Percentiles rank a stretch among this genome's conserved stretches.
phyloP scores from a whole-genome alignment of 2,113 vertebrate species.

The Australoheros scitulus region DNA sequence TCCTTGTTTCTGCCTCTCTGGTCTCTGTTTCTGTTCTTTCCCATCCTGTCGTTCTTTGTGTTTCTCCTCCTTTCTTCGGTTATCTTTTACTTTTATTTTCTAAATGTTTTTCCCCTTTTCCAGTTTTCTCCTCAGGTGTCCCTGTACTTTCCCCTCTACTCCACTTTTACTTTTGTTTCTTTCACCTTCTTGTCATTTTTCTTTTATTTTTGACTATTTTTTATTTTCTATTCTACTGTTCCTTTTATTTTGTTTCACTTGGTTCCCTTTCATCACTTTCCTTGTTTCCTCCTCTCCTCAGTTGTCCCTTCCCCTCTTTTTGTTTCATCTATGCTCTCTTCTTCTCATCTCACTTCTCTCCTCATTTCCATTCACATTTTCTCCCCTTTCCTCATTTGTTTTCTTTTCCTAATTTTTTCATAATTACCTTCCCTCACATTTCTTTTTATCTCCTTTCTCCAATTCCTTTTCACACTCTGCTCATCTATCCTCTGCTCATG shows the following conservation, averaged over 20 bases:
- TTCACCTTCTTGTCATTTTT: not conserved
- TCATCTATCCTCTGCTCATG: not conserved
- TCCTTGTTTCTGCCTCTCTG: not conserved
- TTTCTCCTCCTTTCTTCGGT: not conserved
- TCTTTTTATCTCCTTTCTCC: not conserved
- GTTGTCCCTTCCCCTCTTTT: not conserved
- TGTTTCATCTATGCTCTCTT: too few species aligned
- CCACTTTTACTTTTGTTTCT: not conserved
- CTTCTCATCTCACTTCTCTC: too few species aligned
- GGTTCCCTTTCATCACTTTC: not conserved
- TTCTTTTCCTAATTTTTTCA: not conserved
- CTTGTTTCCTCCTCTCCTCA: not conserved
- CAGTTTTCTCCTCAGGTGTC: not conserved
- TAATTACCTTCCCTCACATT: too few species aligned
- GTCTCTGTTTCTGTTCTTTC: too few species aligned
- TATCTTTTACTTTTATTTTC: not conserved
- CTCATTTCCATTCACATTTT: not conserved
- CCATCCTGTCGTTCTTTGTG: not conserved
- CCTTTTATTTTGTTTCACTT: not conserved
- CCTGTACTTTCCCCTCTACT: not conserved
- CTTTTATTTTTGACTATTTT: conserved; percentile 2
- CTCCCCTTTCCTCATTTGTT: not conserved
- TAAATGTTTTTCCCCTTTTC: too few species aligned
- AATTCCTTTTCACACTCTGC: not conserved
- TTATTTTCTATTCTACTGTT: not conserved